Conservation (phyloP, 2,888 invertebrate genomes). For the Malachius bipustulatus region DNA sequence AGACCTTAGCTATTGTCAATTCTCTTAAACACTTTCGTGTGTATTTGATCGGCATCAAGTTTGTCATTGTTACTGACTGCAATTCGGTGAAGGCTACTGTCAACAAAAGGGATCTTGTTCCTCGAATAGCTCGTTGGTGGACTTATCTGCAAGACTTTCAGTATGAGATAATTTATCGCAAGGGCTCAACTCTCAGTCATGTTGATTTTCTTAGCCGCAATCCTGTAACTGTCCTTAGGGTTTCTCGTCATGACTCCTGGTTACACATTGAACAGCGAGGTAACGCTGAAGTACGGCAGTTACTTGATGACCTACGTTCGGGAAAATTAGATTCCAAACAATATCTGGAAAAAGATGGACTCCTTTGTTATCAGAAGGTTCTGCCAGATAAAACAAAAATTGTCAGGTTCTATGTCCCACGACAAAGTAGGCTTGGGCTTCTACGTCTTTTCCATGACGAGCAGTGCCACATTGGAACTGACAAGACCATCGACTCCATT, state of each 20-base stretch:
- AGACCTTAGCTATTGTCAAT: no score
- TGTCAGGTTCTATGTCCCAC: constrained; percentile 18
- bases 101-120: no score
- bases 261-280: constrained; percentile 18
- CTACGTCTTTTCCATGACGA: constrained; percentile 23
- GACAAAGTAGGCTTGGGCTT: constrained; percentile 19
- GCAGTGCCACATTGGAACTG: constrained; percentile 19
- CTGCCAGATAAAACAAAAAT: no score
- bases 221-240: constrained; percentile 5
- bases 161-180: no score
- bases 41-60: no score
- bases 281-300: constrained; percentile 14
- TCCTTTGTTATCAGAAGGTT: constrained; percentile 13
- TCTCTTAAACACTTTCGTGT: no score
- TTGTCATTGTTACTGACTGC: no score
- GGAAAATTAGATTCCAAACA: constrained; percentile 21
- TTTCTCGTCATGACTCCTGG: constrained; percentile 16
- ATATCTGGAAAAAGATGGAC: constrained; percentile 18
- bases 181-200: no score
- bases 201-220: constrained; percentile 8
- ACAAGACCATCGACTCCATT: constrained; percentile 21
- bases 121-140: no score
- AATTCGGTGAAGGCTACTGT: no score
- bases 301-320: constrained; percentile 13
- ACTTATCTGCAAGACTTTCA: no score